Conservation (phyloP, 2,113 vertebrate genomes). For the Hydrolagus affinis region DNA sequence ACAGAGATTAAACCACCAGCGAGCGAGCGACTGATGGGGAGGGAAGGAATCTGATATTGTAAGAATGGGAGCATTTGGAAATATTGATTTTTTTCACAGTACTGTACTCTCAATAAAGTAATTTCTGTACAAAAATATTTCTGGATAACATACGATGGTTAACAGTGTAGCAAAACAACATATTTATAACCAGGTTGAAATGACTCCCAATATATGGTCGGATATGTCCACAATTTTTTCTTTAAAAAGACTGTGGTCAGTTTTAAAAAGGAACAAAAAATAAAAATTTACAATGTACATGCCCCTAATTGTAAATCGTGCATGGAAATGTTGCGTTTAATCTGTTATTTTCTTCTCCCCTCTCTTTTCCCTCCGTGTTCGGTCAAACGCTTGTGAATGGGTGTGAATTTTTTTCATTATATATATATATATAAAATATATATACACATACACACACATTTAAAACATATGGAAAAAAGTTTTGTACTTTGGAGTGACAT, state of each 20-base stretch:
- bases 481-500: slow-evolving; percentile 2
- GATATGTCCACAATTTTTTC: slow-evolving; percentile 26
- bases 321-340: slow-evolving; percentile 14
- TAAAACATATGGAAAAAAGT: slow-evolving; percentile 26
- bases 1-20: slow-evolving; percentile 32
- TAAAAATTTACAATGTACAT: slow-evolving; percentile 50
- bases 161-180: slow-evolving; percentile 69
- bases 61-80: slow-evolving; percentile 25
- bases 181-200: slow-evolving; percentile 63
- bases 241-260: slow-evolving; percentile 37
- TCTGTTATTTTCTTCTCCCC: not conserved
- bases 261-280: slow-evolving; percentile 53
- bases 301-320: slow-evolving; percentile 38
- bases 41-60: slow-evolving; percentile 25
- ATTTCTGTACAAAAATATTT: slow-evolving; percentile 92
- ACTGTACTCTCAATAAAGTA: slow-evolving; percentile 32
- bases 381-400: not conserved
- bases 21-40: slow-evolving; percentile 8
- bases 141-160: slow-evolving; percentile 75
- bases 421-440: no score
- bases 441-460: no score
- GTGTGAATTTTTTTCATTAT: slow-evolving; percentile 24
- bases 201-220: slow-evolving; percentile 54
- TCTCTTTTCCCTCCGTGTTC: slow-evolving; percentile 1
- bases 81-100: slow-evolving; percentile 23